Evolutionary conservation across 1,140 invertebrate species (phyloP).

Genomic region (Cyclargus thomasi): DNA sequence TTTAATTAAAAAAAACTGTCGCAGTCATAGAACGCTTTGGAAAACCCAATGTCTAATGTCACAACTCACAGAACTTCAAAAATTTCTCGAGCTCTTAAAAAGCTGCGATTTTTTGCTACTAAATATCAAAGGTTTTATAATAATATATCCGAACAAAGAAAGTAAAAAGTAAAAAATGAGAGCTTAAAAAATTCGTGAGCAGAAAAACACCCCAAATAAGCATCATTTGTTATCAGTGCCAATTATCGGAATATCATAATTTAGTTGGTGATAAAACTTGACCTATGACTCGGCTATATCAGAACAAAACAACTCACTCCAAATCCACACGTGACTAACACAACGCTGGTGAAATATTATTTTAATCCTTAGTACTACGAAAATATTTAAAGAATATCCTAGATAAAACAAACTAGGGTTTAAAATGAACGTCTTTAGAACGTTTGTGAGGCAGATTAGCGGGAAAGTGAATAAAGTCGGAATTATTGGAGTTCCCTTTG

Average conservation of each 20-base stretch:
- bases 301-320: neutral
- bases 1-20: no score
- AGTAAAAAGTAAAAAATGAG: neutral
- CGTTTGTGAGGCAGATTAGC: constrained; percentile 52
- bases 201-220: neutral
- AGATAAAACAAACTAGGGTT: neutral
- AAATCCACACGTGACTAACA: neutral
- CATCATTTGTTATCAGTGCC: neutral
- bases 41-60: no score
- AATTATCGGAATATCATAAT: neutral
- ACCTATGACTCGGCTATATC: neutral
- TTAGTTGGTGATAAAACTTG: neutral
- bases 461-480: constrained; percentile 71
- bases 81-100: no score
- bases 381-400: neutral
- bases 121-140: no score
- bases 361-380: neutral
- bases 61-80: no score
- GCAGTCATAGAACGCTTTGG: no score
- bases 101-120: no score
- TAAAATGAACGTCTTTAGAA: constrained; percentile 56
- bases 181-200: neutral
- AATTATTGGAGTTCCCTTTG: constrained; percentile 84
- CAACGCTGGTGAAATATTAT: neutral
- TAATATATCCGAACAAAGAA: neutral